phyloP scores from a whole-genome alignment of 2,888 invertebrate genomes.

The Ophioninae sp. region DNA sequence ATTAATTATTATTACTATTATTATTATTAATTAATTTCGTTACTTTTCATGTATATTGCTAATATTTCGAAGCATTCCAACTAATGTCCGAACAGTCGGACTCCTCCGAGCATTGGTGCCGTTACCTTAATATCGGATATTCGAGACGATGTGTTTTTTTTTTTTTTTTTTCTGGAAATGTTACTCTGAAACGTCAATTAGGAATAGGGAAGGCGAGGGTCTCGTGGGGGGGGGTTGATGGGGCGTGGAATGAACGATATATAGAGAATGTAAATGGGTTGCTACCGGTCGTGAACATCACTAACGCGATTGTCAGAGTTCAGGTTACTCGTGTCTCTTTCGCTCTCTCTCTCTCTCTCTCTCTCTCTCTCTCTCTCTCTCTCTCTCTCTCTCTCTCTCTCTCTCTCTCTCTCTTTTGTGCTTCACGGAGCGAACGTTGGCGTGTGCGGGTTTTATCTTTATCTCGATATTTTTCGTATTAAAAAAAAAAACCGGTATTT shows the following conservation, averaged over 20 bases:
- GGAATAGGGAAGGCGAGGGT: not conserved
- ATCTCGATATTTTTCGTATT: too few relatives aligned
- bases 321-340: constrained; percentile 35
- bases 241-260: not conserved
- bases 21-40: too few relatives aligned
- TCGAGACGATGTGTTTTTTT: not conserved
- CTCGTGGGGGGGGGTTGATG: not conserved
- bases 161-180: not conserved
- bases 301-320: constrained; percentile 58
- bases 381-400: too few relatives aligned
- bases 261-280: constrained; percentile 54
- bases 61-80: too few relatives aligned
- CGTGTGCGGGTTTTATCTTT: too few relatives aligned
- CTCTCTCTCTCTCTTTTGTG: too few relatives aligned
- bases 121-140: not conserved
- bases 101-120: too few relatives aligned
- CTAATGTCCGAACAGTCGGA: too few relatives aligned
- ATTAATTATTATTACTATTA: too few relatives aligned
- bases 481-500: too few relatives aligned
- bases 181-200: not conserved
- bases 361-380: not conserved
- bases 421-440: too few relatives aligned
- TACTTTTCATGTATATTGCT: too few relatives aligned
- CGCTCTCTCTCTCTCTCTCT: constrained; percentile 8
- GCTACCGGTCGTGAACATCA: constrained; percentile 54